A percentile compares a stretch with the other conserved stretches of the same genome.
phyloP scores from a whole-genome alignment of 2,888 invertebrate genomes.

The Orchesellides sinensis region DNA sequence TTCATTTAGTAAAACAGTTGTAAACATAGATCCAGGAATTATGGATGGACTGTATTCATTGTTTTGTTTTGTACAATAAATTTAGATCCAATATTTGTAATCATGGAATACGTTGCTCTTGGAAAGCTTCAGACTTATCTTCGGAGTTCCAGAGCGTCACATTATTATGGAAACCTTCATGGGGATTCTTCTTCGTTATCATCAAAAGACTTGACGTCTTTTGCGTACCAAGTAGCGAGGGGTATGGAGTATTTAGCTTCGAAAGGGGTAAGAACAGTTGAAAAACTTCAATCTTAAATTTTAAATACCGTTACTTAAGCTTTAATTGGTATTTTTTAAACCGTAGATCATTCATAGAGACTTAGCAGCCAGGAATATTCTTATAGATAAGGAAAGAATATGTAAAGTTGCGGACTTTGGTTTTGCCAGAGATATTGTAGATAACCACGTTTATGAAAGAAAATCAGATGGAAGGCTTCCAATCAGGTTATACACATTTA shows the following conservation, averaged over 20 bases:
- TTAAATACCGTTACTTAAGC: too few relatives aligned
- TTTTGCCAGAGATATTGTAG: constrained; percentile 92
- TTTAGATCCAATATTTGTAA: constrained; percentile 90
- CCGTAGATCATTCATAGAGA: constrained; percentile 88
- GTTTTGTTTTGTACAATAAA: background rate
- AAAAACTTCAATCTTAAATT: background rate
- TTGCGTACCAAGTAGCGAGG: constrained; percentile 92
- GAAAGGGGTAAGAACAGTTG: constrained; percentile 84
- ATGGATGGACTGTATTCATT: too few relatives aligned
- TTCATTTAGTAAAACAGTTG: too few relatives aligned
- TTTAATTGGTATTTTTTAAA: too few relatives aligned
- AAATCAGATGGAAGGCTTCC: constrained; percentile 77
- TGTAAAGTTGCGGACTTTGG: constrained; percentile 97
- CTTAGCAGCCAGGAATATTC: constrained; percentile 91
- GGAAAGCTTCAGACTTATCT: constrained; percentile 94
- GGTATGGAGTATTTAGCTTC: constrained; percentile 92
- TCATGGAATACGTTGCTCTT: constrained; percentile 92
- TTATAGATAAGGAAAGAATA: constrained; percentile 90
- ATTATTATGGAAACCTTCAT: constrained; percentile 88
- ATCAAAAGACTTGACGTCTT: constrained; percentile 88
- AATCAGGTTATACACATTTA: constrained; percentile 76
- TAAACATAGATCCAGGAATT: too few relatives aligned
- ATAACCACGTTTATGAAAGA: constrained; percentile 80
- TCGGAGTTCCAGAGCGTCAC: constrained; percentile 89
- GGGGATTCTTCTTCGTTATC: constrained; percentile 75